A percentile compares a stretch with the other conserved stretches of the same genome.
These are phyloP conservation scores for Eristalinus sepulchralis DNA, from an alignment of 2,888 invertebrate species.

Conservation along the genomic window DNA sequence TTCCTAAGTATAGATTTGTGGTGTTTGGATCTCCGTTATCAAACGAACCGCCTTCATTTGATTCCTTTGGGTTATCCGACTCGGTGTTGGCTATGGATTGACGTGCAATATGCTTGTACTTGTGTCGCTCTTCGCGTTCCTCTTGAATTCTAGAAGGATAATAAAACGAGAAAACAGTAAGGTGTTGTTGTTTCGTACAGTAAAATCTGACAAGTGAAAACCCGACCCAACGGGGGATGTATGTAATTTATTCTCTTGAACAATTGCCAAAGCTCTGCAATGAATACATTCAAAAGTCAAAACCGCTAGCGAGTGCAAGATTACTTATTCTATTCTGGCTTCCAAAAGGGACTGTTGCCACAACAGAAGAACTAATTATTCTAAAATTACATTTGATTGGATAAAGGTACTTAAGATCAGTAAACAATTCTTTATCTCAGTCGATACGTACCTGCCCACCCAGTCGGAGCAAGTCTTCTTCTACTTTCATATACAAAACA, in stretches of 20 bases:
- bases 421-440: too few species aligned
- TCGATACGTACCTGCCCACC: too few species aligned
- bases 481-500: too few species aligned
- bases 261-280: too few species aligned
- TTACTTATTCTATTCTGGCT: too few species aligned
- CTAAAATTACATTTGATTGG: neutral
- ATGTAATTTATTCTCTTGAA: too few species aligned
- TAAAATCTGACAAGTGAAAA: too few species aligned
- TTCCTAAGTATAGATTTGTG: slow-evolving; percentile 98
- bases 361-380: neutral
- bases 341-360: neutral
- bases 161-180: neutral
- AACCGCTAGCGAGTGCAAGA: too few species aligned
- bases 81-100: slow-evolving; percentile 66
- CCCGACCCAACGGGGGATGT: too few species aligned
- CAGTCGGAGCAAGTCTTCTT: too few species aligned
- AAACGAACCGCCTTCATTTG: slow-evolving; percentile 88
- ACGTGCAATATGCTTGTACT: slow-evolving; percentile 86
- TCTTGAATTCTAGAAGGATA: slow-evolving; percentile 92
- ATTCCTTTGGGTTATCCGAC: slow-evolving; percentile 71
- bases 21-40: slow-evolving; percentile 98
- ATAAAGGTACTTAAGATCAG: too few species aligned
- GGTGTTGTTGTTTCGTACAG: neutral
- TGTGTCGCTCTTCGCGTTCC: slow-evolving; percentile 97
- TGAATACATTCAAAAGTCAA: too few species aligned